A percentile compares a stretch with the other conserved stretches of the same genome.
These are phyloP conservation scores for Poeciliopsis presidionis DNA, from an alignment of 2,797 vertebrate species.

Conservation along the genomic window DNA sequence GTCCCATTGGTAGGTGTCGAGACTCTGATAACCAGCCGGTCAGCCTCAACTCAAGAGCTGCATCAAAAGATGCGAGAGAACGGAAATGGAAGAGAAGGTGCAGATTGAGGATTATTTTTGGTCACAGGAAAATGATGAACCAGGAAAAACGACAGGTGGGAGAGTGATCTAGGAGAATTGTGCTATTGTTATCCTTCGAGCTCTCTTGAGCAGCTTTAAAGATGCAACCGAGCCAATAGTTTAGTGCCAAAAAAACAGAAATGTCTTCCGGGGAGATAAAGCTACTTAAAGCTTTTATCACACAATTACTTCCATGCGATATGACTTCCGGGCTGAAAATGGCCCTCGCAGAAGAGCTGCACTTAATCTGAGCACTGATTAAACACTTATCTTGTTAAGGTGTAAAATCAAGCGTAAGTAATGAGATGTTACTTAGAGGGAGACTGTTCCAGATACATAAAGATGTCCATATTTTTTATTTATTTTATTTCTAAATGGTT, in stretches of 20 bases:
- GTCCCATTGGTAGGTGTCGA: constrained; percentile 42
- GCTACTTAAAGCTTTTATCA: constrained; percentile 38
- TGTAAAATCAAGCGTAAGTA: constrained; percentile 37
- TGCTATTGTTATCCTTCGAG: constrained; percentile 47
- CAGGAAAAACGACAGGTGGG: constrained; percentile 17
- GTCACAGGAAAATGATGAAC: constrained; percentile 48
- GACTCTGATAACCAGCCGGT: constrained; percentile 70
- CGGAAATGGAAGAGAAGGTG: constrained; percentile 38
- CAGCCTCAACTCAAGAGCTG: constrained; percentile 49
- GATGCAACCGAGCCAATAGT: constrained; percentile 21
- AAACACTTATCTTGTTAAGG: constrained; percentile 41
- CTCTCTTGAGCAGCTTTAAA: constrained; percentile 27
- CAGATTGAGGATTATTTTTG: constrained; percentile 51
- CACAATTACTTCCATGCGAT: constrained; percentile 34
- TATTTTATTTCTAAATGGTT: not conserved
- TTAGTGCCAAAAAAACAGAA: constrained; percentile 29
- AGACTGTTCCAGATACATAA: constrained; percentile 10
- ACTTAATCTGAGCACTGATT: constrained; percentile 36
- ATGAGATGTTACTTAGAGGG: constrained; percentile 15
- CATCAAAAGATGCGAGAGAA: constrained; percentile 33
- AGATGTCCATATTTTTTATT: constrained; percentile 15
- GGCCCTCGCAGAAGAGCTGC: constrained; percentile 21
- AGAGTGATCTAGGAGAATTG: constrained; percentile 34
- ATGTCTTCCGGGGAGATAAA: constrained; percentile 38
- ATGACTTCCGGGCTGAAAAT: constrained; percentile 30